Evolutionary conservation across 1,140 invertebrate species (phyloP).

Genomic region (Trachymyrmex septentrionalis): DNA sequence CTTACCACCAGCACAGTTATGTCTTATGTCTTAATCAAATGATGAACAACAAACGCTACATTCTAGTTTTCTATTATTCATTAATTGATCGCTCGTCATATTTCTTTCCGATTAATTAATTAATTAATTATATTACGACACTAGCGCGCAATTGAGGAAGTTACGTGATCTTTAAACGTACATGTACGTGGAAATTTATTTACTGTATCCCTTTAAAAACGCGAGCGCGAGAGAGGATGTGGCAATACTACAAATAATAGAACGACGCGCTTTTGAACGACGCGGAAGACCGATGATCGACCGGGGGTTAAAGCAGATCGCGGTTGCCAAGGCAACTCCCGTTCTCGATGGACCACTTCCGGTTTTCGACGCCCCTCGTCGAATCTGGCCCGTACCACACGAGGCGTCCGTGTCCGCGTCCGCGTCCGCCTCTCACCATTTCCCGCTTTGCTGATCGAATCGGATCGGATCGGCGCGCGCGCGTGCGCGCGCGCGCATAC

Average conservation of each 20-base stretch:
- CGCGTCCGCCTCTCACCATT: conserved; percentile 59
- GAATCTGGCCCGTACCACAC: conserved; percentile 68
- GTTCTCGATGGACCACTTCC: conserved; percentile 80
- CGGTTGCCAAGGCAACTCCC: conserved; percentile 81
- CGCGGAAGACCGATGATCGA: conserved; percentile 78
- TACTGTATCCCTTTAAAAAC: neutral
- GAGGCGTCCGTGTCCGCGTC: conserved; percentile 41
- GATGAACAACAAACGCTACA: neutral
- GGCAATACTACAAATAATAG: conserved; percentile 79
- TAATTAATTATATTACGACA: neutral
- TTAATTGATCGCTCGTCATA: neutral
- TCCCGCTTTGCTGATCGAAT: conserved; percentile 34
- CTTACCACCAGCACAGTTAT: conserved; percentile 7
- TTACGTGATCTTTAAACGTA: neutral
- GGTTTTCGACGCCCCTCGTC: conserved; percentile 73
- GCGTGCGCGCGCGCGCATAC: neutral
- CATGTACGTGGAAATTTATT: neutral
- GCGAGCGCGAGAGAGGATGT: conserved; percentile 57
- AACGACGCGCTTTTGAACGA: conserved; percentile 77
- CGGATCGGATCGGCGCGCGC: conserved; percentile 19
- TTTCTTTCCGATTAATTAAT: neutral
- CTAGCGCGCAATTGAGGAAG: neutral
- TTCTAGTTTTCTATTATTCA: conserved; percentile 12
- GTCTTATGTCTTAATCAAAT: conserved; percentile 31
- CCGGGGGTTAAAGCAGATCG: conserved; percentile 79